These are phyloP conservation scores for Pachycephala philippinensis DNA, from an alignment of 2,113 vertebrate species.

Conservation along the genomic window DNA sequence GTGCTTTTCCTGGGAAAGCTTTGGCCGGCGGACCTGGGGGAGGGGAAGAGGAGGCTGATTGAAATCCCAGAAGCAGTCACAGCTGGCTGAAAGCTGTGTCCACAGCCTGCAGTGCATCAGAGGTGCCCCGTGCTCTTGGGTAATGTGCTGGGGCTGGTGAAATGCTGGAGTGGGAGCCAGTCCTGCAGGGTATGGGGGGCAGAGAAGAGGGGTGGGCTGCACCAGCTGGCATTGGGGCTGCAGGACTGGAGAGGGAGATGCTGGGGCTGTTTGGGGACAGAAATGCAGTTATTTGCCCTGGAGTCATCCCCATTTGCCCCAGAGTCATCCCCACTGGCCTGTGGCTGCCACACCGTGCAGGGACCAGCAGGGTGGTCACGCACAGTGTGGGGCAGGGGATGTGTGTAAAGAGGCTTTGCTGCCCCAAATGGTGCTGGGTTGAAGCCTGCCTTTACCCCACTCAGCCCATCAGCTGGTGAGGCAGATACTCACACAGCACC, in stretches of 20 bases:
- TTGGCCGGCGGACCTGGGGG: neutral
- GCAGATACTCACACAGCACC: neutral
- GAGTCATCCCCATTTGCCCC: neutral
- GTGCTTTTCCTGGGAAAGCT: neutral
- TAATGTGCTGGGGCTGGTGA: neutral
- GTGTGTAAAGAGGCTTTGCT: neutral
- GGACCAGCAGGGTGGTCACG: neutral
- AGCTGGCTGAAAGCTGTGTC: constrained; percentile 6
- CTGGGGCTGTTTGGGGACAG: neutral
- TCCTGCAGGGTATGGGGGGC: neutral
- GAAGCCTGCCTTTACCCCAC: neutral
- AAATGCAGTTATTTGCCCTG: neutral
- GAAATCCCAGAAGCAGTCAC: neutral
- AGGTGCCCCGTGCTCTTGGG: neutral
- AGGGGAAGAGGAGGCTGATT: neutral
- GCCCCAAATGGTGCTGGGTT: neutral
- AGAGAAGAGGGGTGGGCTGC: neutral
- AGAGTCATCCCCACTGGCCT: fast-evolving
- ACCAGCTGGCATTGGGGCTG: fast-evolving
- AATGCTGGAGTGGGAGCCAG: neutral
- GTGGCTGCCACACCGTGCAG: neutral
- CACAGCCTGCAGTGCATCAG: neutral
- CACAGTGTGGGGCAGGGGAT: neutral
- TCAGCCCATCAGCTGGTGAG: too few species aligned
- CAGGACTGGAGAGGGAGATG: neutral